Evolutionary conservation across 2,888 invertebrate species (phyloP), one percentile per base, ranked within the genome.

Genomic region (Mythimna pallens): DNA sequence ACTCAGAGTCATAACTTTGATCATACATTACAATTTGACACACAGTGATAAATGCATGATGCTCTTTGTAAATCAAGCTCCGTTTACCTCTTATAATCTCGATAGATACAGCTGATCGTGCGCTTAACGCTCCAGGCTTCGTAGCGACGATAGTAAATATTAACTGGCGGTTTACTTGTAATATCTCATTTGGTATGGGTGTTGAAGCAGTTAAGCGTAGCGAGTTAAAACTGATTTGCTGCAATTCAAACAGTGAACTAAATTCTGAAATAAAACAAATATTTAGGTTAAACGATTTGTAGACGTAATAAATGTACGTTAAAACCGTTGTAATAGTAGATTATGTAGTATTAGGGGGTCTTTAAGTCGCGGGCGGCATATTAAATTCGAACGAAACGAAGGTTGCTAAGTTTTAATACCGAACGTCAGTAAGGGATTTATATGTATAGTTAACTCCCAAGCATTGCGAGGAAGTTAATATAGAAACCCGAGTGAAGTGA

Each of bases 111-210:
- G 84, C 87, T 34, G 93, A 82, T 65, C 81, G 83, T 36, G 87
- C 89, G 65, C 40, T 65, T 34, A 68, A 54, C 36, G 78, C 66
- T 58, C 83, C 83, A 7, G 84, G 73, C 47, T 90, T 90, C 9
- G 58, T 59, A 20, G 92, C 92, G 0, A 86, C 55, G 9, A 92
- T 78, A 58, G 85, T 79, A 43, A 92, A 85, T 36, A 92, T 55
- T 6, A 92, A 74, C 34, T 89, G 84, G 25, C 77, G 85, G 62
- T 89, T 82, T 34, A 83, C 80, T 25, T 85, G 81, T 70, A 92
- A 50, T 30, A 91, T 52, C 17, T 77, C 82, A 22, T 77, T 66
- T 25, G 72, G 4, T 47, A 72, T 63, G 7, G 78, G 47, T 5
- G 63, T 57, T 4, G 61, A 8, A 50, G 73, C 63, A 14, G 65